A percentile compares a stretch with the other conserved stretches of the same genome.
Conservation (phyloP, 2,888 invertebrate genomes). For the Microctonus aethiopoides region DNA sequence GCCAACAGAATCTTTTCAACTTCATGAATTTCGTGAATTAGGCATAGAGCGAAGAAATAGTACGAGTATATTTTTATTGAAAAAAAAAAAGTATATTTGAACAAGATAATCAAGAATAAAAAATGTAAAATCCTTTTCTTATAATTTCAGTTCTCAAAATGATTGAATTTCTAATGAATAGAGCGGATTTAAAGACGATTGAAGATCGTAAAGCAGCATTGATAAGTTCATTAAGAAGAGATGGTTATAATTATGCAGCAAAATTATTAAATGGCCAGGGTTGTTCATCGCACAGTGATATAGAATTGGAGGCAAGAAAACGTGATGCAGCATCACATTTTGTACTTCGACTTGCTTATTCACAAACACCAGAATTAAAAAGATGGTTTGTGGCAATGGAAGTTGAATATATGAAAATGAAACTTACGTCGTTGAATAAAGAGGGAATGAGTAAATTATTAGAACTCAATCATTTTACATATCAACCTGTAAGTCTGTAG, state of each 20-base stretch:
- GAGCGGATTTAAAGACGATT: constrained; percentile 72
- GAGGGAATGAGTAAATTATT: constrained; percentile 77
- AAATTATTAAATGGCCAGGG: constrained; percentile 72
- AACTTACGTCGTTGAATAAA: constrained; percentile 75
- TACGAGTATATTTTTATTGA: constrained; percentile 45
- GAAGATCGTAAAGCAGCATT: constrained; percentile 78
- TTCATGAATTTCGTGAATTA: constrained; percentile 88
- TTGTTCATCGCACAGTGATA: constrained; percentile 69
- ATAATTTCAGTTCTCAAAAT: constrained; percentile 74
- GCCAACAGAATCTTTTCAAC: constrained; percentile 78
- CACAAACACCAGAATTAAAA: constrained; percentile 84
- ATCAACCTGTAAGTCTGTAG: constrained; percentile 68
- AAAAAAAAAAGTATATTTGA: background rate
- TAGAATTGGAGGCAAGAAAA: constrained; percentile 75
- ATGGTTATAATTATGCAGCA: constrained; percentile 75
- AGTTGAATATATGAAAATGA: constrained; percentile 87
- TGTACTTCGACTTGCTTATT: constrained; percentile 91
- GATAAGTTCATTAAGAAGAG: constrained; percentile 74
- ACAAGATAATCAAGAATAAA: too few relatives aligned
- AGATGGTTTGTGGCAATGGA: constrained; percentile 92
- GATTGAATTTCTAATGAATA: constrained; percentile 76
- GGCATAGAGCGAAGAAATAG: constrained; percentile 84
- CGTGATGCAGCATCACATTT: constrained; percentile 94
- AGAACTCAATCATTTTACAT: constrained; percentile 75
- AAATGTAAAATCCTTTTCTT: too few relatives aligned